These are phyloP conservation scores for Brevimyrus niger DNA, from an alignment of 2,113 vertebrate species.

Conservation along the genomic window DNA sequence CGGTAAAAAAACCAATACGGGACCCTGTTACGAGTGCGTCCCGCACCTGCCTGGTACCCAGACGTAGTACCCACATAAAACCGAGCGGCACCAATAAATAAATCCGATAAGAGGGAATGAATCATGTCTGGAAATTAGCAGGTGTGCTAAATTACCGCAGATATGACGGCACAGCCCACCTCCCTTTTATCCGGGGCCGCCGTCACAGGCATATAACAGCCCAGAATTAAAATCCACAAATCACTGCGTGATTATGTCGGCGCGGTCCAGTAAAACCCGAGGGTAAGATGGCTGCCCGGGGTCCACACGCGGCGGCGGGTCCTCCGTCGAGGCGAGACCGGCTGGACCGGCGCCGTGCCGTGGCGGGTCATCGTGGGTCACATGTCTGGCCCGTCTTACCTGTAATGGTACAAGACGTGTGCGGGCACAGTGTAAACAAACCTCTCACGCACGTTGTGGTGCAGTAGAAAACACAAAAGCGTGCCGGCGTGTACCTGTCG, in stretches of 20 bases:
- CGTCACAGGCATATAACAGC: conserved; percentile 15
- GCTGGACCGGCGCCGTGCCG: neutral
- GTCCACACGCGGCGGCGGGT: neutral
- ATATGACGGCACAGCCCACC: conserved; percentile 20
- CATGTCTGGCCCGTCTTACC: neutral
- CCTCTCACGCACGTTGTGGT: neutral
- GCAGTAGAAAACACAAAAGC: neutral
- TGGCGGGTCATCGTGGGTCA: neutral
- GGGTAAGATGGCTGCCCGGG: conserved; percentile 7
- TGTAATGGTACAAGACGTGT: neutral
- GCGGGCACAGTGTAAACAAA: no score
- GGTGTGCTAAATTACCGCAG: conserved; percentile 19
- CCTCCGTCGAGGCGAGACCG: neutral
- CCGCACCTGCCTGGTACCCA: conserved; percentile 49
- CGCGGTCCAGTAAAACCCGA: neutral
- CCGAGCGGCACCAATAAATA: conserved; percentile 32
- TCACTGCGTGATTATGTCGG: conserved; percentile 21
- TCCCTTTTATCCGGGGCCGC: conserved; percentile 2
- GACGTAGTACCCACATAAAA: conserved; percentile 22
- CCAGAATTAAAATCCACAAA: conserved; percentile 23
- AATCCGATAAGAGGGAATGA: conserved; percentile 33
- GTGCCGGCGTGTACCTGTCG: neutral
- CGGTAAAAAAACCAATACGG: conserved; percentile 51
- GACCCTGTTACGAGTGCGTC: conserved; percentile 45
- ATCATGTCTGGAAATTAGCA: conserved; percentile 25